phyloP scores from a whole-genome alignment of 2,797 vertebrate genomes.

The Sebastes flavidus region DNA sequence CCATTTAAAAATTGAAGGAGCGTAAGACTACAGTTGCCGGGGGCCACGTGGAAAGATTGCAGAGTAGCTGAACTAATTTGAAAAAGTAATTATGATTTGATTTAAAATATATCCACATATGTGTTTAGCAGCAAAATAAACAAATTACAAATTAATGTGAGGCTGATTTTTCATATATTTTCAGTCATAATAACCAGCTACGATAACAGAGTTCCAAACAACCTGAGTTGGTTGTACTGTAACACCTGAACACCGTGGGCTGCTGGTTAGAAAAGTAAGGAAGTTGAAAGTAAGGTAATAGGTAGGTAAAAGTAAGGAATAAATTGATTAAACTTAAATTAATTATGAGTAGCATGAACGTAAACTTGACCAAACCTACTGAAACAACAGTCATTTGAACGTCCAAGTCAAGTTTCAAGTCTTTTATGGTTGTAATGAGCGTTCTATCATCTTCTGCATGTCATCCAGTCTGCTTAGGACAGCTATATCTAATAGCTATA shows the following conservation, averaged over 20 bases:
- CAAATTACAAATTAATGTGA: not conserved
- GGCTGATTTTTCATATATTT: not conserved
- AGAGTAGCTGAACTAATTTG: not conserved
- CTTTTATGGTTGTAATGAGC: too few species aligned
- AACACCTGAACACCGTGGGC: not conserved
- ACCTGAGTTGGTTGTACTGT: not conserved
- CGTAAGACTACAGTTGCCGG: not conserved
- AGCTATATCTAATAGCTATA: too few species aligned
- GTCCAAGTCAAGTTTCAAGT: too few species aligned
- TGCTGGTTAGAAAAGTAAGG: not conserved
- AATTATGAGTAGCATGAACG: not conserved
- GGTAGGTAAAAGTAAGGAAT: not conserved
- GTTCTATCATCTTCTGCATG: too few species aligned
- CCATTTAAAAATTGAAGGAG: not conserved
- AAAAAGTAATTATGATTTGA: not conserved
- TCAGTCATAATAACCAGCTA: not conserved
- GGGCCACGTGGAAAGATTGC: not conserved
- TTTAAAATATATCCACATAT: not conserved
- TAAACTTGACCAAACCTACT: not conserved
- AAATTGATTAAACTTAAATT: not conserved
- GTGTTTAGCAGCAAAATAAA: not conserved
- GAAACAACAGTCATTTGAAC: not conserved
- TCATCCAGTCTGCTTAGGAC: too few species aligned
- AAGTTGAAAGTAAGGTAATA: not conserved
- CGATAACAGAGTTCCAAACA: not conserved